Percentiles rank a stretch among this genome's conserved stretches.
These are phyloP conservation scores for Himalopsyche kuldschensis DNA, from an alignment of 2,888 invertebrate genomes.

Conservation along the genomic window DNA sequence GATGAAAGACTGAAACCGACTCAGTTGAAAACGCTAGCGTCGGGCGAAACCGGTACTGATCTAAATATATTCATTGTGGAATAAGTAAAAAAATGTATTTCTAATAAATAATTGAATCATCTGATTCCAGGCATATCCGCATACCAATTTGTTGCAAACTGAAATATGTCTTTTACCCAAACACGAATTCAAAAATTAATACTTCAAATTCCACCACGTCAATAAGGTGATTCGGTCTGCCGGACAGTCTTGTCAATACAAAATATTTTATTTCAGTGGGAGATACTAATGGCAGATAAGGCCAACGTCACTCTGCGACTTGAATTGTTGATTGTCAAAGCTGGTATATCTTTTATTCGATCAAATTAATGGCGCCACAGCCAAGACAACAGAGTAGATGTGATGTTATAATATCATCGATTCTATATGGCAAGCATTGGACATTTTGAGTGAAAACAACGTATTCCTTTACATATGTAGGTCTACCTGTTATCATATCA, in stretches of 20 bases:
- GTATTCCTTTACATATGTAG: too few species aligned
- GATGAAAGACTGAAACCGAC: too few species aligned
- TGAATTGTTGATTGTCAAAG: conserved; percentile 16
- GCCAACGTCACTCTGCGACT: background rate
- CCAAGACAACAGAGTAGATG: background rate
- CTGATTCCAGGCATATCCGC: too few species aligned
- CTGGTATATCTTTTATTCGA: conserved; percentile 20
- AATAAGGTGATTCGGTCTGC: background rate
- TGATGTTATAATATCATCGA: background rate
- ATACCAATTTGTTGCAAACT: too few species aligned
- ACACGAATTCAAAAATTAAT: background rate
- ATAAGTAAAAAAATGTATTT: too few species aligned
- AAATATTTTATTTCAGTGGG: background rate
- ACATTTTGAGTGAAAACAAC: too few species aligned
- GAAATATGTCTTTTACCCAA: background rate
- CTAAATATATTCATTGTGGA: too few species aligned
- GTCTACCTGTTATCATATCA: too few species aligned
- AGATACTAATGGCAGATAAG: background rate
- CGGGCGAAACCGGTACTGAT: too few species aligned
- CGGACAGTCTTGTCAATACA: background rate
- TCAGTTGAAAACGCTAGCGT: too few species aligned
- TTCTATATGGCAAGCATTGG: background rate
- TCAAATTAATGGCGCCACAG: conserved; percentile 27
- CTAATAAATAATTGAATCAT: too few species aligned
- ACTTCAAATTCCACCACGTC: background rate